Evolutionary conservation across 2,888 invertebrate genomes (phyloP).

Genomic region (Xestia rhomboidea): DNA sequence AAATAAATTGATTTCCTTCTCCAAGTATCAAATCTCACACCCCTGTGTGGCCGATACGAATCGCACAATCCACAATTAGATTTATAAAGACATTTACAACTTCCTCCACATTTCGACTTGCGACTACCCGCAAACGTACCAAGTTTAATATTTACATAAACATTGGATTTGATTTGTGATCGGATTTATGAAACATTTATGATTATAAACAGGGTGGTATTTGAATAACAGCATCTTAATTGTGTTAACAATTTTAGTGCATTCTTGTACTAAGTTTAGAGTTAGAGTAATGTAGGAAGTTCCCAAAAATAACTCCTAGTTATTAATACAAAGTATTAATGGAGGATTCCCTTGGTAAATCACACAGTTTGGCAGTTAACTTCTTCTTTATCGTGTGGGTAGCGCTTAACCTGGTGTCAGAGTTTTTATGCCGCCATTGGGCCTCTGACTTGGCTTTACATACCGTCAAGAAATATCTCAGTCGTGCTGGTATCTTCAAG

Average conservation of each 20-base stretch:
- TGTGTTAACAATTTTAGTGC: constrained; percentile 45
- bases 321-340: not conserved
- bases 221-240: constrained; percentile 51
- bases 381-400: no score
- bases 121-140: constrained; percentile 57
- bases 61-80: constrained; percentile 34
- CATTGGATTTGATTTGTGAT: constrained; percentile 66
- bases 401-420: no score
- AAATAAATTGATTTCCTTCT: not conserved
- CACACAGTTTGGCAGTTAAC: not conserved
- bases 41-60: constrained; percentile 5
- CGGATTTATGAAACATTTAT: constrained; percentile 61
- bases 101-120: constrained; percentile 57
- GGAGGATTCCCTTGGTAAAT: not conserved
- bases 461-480: no score
- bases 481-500: no score
- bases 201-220: constrained; percentile 47
- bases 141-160: constrained; percentile 67
- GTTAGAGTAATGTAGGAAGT: not conserved
- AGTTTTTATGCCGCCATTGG: no score
- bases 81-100: constrained; percentile 68
- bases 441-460: no score
- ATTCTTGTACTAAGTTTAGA: constrained; percentile 10
- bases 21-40: constrained; percentile 20
- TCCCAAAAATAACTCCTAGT: not conserved